Evolutionary conservation across 1,140 invertebrate genomes (phyloP), one percentile per base, ranked within the genome.

Genomic region (Drosophila sucinea): DNA sequence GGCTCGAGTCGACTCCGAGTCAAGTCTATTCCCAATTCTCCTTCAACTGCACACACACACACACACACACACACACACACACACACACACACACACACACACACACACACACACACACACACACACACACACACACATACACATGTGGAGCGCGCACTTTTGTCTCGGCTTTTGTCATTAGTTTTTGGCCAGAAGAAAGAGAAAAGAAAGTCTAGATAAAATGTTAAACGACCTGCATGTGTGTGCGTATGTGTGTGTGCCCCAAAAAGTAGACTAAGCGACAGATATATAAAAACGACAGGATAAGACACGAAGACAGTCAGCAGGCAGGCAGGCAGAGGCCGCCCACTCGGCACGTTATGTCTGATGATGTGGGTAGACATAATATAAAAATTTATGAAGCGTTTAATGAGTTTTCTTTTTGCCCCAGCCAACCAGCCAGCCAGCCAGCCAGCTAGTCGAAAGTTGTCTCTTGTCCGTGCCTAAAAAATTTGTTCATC

Each of bases 341-440:
- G 11, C 30, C 54, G 65, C 62, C 29, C 32, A 61, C 66, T 70
- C 56, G 73, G 74, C 82, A 86, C 83, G 83, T 89, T 89, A 86
- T 83, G 83, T 83, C 83, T 89, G 83, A 86, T 86, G 83, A 86
- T 86, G 84, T 86, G 84, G 83, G 83, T 89, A 89, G 81, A 89
- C 81, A 89, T 89, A 89, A 89, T 89, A 89, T 89, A 89, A 89
- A 89, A 89, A 89, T 89, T 89, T 89, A 89, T 89, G 84, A 90
- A 89, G 84, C 84, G 84, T 89, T 89, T 89, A 89, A 89, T 89
- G 89, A 89, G 84, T 89, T 89, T 89, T 89, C 84, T 89, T 75
- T 89, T 64, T 25, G 44, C 67, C 64, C 54, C 47, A 10, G 44
- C 44, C 44, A 27, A 8, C 51, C 41, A 69, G 70, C 57, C 47